Base-by-base conservation (phyloP, 1,140 invertebrate genomes). In the Nylanderia fulva region DNA sequence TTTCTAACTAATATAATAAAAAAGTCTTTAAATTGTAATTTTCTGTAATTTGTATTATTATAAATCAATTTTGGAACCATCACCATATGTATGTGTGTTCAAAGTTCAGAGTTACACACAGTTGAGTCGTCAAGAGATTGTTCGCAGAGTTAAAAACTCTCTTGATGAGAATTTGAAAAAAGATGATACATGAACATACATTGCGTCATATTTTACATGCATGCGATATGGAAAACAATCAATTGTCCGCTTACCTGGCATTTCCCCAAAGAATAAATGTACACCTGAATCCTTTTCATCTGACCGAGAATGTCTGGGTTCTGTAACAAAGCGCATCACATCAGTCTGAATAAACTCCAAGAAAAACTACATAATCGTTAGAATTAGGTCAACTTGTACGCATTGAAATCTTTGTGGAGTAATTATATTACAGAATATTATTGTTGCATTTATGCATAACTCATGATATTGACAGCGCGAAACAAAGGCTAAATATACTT, bases 191-290 rank as follows among this genome's bases (percentile, higher is more conserved):
- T 21, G 36, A 18, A 48, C 9, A 48, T 61, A 9, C 6, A 45
- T 69, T 15, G 52, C 18, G 42, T n/a, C n/a, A 63, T 33, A n/a
- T 24, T 7, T 45, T 72, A 71, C 3, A 2, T 27, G 42, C 42
- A 60, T 39, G 39, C 56, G 13, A 48, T 15, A 61, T 39, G 39
- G 6, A 83, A 63, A 69, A 58, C 82, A 90, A 87, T 85, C 82
- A 77, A 89, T 85, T 68, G 63, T 82, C 36, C 83, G 84, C 88
- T 93, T 91, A 94, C 93, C 93, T 94, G 93, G 86, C 90, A 92
- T 88, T 90, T 93, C 54, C 93, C 93, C 74, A 94, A 87, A 7
- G 92, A 91, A 18, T 93, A 87, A 56, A 94, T 94, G 85, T 93
- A 91, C 39, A 93, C 48, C 79, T 94, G 93, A 69, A 94, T 93